Evolutionary conservation across 2,797 vertebrate species (phyloP).

Genomic region (Mormyrus hasselquistii): DNA sequence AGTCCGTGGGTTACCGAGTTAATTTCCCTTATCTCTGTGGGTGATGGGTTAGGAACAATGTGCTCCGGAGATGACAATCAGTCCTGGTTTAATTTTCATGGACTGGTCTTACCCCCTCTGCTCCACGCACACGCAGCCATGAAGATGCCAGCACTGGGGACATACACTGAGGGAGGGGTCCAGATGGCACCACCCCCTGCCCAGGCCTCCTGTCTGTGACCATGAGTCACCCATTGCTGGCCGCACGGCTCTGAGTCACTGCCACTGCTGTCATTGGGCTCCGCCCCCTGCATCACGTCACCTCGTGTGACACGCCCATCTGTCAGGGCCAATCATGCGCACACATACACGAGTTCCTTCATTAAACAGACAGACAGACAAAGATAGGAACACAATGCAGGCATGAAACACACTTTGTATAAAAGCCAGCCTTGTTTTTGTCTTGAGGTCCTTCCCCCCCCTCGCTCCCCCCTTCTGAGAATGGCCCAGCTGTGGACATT

Average conservation of each 20-base stretch:
- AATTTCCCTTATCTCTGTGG: neutral
- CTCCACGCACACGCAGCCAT: neutral
- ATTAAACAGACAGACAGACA: neutral
- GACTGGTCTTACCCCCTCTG: neutral
- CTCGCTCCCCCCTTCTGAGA: neutral
- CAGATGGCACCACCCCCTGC: constrained; percentile 12
- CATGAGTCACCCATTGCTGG: constrained; percentile 5
- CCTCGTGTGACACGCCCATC: neutral
- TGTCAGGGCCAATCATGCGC: neutral
- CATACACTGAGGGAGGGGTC: neutral
- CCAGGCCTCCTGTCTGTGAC: constrained; percentile 1
- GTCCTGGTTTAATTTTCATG: constrained; percentile 1
- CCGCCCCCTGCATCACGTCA: neutral
- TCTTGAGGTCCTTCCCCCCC: neutral
- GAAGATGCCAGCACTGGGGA: neutral
- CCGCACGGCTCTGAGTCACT: neutral
- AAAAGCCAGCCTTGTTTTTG: neutral
- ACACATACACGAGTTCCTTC: neutral
- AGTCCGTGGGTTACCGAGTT: neutral
- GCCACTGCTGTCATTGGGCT: neutral
- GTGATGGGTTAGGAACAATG: neutral
- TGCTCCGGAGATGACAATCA: constrained; percentile 10
- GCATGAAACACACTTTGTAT: neutral
- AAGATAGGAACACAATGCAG: neutral
- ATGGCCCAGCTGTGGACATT: neutral